Conservation (phyloP, 2,113 vertebrate genomes). For the Neolamprologus devosi region DNA sequence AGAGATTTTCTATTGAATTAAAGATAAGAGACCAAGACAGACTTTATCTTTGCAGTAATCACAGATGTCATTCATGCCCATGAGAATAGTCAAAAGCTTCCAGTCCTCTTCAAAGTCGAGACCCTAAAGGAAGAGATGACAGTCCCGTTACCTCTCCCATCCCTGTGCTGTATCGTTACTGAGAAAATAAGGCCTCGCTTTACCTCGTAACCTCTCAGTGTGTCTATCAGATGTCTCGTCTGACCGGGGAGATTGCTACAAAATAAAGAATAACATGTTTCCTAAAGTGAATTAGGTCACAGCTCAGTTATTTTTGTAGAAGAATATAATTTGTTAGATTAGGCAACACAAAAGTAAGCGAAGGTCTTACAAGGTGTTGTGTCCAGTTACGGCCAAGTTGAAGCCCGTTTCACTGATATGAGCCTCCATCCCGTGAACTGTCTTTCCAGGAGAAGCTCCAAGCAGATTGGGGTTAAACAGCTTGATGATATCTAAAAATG, state of each 20-base stretch:
- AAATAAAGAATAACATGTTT: neutral
- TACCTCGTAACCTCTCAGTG: constrained; percentile 69
- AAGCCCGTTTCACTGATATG: constrained; percentile 70
- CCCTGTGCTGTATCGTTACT: neutral
- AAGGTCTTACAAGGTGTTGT: constrained; percentile 71
- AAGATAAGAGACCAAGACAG: neutral
- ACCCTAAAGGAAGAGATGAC: constrained; percentile 34
- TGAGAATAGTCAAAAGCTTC: constrained; percentile 77
- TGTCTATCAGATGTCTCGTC: constrained; percentile 71
- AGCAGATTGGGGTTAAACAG: constrained; percentile 72
- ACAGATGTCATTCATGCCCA: constrained; percentile 79
- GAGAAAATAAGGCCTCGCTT: rapidly evolving
- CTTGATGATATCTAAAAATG: constrained; percentile 67
- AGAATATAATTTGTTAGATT: neutral
- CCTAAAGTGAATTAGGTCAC: neutral
- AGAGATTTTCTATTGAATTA: neutral
- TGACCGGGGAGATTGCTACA: constrained; percentile 69
- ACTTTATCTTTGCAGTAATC: constrained; percentile 80
- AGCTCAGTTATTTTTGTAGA: neutral
- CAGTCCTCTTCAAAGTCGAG: constrained; percentile 74
- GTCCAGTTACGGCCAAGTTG: constrained; percentile 76
- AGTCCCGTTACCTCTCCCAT: neutral
- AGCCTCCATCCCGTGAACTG: constrained; percentile 59
- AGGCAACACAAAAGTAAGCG: neutral
- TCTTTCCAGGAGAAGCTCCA: constrained; percentile 64